Evolutionary conservation across 1,140 invertebrate genomes (phyloP).

Genomic region (Hyles vespertilio): DNA sequence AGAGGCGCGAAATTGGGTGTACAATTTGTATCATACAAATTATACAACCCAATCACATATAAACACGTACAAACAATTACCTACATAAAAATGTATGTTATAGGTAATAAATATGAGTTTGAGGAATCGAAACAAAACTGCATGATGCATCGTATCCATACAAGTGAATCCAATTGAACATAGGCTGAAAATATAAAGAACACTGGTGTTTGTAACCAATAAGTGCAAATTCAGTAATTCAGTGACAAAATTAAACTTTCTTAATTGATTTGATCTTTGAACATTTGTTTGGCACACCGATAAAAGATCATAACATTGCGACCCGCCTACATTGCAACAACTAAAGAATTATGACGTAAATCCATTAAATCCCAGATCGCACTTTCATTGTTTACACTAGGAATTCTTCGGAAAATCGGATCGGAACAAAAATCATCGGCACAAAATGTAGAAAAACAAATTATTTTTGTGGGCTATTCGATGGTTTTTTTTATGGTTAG

Average conservation of each 20-base stretch:
- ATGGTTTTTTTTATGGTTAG: not conserved
- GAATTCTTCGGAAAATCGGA: conserved; percentile 4
- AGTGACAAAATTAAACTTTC: not conserved
- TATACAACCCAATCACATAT: too few species aligned
- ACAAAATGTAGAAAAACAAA: conserved; percentile 11
- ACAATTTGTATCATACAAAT: too few species aligned
- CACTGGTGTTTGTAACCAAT: too few species aligned
- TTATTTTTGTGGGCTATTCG: conserved; percentile 15
- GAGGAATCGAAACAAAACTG: too few species aligned
- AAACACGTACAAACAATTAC: too few species aligned
- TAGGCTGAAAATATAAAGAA: too few species aligned
- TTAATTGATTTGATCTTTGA: conserved; percentile 5
- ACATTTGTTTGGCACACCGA: conserved; percentile 7
- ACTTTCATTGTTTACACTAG: conserved; percentile 17
- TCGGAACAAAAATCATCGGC: too few species aligned
- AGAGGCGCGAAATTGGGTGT: too few species aligned
- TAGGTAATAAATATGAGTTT: too few species aligned
- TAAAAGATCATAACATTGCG: conserved; percentile 12
- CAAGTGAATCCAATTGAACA: too few species aligned
- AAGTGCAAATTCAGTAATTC: conserved; percentile 1
- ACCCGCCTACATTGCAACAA: conserved; percentile 10
- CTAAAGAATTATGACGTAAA: conserved; percentile 11
- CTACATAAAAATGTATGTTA: too few species aligned
- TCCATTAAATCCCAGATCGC: conserved; percentile 14
- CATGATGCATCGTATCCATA: too few species aligned